phyloP scores from a whole-genome alignment of 2,888 invertebrate species.

The Amiota mariae region DNA sequence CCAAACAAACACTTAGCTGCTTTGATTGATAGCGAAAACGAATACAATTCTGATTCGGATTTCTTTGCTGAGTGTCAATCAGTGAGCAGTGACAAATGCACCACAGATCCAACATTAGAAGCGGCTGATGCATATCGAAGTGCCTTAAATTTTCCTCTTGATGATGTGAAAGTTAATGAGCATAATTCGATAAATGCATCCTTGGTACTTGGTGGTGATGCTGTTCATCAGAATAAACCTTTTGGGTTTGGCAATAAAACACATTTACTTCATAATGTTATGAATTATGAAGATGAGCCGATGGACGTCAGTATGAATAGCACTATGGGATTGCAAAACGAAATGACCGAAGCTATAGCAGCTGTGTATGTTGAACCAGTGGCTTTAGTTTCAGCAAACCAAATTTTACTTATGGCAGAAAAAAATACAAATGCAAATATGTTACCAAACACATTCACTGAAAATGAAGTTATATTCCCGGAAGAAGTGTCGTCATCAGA shows the following conservation, averaged over 20 bases:
- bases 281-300: constrained; percentile 56
- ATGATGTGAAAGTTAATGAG: constrained; percentile 42
- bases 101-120: constrained; percentile 50
- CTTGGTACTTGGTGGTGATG: not conserved
- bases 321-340: constrained; percentile 55
- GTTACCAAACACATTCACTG: no score
- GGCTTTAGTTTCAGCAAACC: not conserved
- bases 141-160: constrained; percentile 53
- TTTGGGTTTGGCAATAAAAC: constrained; percentile 15
- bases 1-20: constrained; percentile 29
- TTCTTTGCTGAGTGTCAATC: constrained; percentile 69
- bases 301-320: constrained; percentile 66
- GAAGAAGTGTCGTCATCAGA: not conserved
- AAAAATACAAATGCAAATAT: no score
- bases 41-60: constrained; percentile 55
- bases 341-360: constrained; percentile 46
- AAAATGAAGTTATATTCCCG: no score
- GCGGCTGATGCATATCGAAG: constrained; percentile 61
- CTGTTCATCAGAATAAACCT: constrained; percentile 37
- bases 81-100: constrained; percentile 43
- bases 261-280: constrained; percentile 14
- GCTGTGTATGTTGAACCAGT: constrained; percentile 41
- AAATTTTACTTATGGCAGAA: no score
- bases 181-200: constrained; percentile 43
- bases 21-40: constrained; percentile 58